Evolutionary conservation across 2,113 vertebrate species (phyloP), one percentile per base, ranked within the genome.

Genomic region (Amphiprion ocellaris): DNA sequence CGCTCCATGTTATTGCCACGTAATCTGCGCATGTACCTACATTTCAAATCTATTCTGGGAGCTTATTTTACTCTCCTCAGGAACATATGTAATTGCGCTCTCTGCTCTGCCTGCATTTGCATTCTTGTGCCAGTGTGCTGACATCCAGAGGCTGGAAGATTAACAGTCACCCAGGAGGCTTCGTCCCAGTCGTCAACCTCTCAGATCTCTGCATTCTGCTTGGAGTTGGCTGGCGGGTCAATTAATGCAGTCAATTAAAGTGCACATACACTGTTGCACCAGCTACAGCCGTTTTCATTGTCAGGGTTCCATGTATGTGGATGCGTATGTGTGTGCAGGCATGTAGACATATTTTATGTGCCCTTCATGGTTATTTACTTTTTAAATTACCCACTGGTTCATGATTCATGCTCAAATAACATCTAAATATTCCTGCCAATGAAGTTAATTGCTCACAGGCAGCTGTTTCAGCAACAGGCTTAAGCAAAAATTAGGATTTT

Each of bases 71-170:
- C 14, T 30, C 49, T 65, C 52, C 56, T 75, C 5, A 1, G 1
- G 56, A 58, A 68, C 37, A 2, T 68, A 60, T 83, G 23, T 78
- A 73, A 84, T 89, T 74, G 80, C 2, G 11, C 37, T 61, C 49
- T 61, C 69, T 24, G 14, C 24, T 14, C 41, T 4, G 46, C 10
- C 64, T 71, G 69, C 54, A 47, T 84, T 82, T 74, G 58, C 63
- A 60, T 69, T 64, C 28, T 67, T 64, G 50, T 59, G 50, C 17
- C 10, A 30, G 5, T 77, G 75, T 69, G 71, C 75, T 19, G 37
- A 75, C 54, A 68, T 90, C 58, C 54, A 10, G 81, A 89, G 37
- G 55, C 75, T 64, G 74, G 62, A 54, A 63, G 77, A 91, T 83
- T 69, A 88, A 85, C 54, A 28, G 56, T 37, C 61, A 79, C 87